Conservation (phyloP, 2,797 vertebrate genomes). For the Simalia tracyae region DNA sequence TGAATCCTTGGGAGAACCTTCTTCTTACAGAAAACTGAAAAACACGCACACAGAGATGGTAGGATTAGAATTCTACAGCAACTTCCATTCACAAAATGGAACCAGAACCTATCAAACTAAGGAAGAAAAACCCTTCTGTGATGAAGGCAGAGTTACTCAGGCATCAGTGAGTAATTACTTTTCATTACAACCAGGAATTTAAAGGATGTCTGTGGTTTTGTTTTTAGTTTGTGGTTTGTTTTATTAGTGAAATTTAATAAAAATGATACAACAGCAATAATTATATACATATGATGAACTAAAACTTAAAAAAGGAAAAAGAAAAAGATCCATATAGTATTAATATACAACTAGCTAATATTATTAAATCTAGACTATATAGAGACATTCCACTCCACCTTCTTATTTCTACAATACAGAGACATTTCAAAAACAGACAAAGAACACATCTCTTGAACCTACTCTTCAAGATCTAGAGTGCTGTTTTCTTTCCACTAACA, state of each 20-base stretch:
- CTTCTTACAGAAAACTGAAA: not conserved
- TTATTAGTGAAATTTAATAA: not conserved
- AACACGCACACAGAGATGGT: not conserved
- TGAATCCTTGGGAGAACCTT: not conserved
- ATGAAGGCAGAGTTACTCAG: not conserved
- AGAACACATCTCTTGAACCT: not conserved
- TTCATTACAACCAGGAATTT: not conserved
- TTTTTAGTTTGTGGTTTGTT: not conserved
- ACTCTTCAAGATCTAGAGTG: not conserved
- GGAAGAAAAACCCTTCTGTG: not conserved
- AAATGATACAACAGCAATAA: not conserved
- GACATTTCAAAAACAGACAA: not conserved
- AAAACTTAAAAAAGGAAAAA: not conserved
- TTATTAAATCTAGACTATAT: not conserved
- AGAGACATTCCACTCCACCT: not conserved
- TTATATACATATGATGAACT: not conserved
- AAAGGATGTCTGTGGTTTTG: not conserved
- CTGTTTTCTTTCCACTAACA: not conserved
- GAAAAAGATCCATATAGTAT: not conserved
- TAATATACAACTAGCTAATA: not conserved
- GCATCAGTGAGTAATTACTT: not conserved
- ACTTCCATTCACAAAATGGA: not conserved
- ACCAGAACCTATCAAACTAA: not conserved
- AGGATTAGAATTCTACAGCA: not conserved
- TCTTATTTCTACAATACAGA: not conserved